Evolutionary conservation across 1,140 invertebrate genomes (phyloP).

Genomic region (Euura saliciscinereae): DNA sequence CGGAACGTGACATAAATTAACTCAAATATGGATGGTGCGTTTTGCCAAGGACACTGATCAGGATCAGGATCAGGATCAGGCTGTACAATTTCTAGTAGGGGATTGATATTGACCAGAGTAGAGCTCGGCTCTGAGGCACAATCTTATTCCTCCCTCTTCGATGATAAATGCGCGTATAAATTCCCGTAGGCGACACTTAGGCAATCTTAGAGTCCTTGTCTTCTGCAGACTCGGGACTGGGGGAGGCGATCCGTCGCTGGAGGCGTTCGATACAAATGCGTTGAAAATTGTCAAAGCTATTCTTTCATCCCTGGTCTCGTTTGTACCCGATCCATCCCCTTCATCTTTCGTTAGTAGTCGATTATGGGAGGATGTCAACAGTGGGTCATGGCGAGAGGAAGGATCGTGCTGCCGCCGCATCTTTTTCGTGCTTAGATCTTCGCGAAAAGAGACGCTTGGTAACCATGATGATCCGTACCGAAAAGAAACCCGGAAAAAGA

Average conservation of each 20-base stretch:
- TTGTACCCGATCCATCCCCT: background rate
- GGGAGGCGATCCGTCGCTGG: background rate
- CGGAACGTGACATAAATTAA: too few relatives aligned
- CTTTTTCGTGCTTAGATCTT: too few relatives aligned
- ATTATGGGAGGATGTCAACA: background rate
- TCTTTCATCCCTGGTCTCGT: background rate
- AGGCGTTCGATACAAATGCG: background rate
- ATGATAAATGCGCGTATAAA: background rate
- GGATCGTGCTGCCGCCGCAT: too few relatives aligned
- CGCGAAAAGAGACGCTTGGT: too few relatives aligned
- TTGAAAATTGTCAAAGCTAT: constrained; percentile 7
- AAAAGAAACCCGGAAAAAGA: background rate
- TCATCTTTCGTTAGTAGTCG: constrained; percentile 3
- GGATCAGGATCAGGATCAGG: too few relatives aligned
- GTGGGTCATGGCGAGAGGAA: background rate
- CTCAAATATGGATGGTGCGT: too few relatives aligned
- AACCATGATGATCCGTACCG: too few relatives aligned
- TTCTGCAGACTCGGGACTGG: too few relatives aligned
- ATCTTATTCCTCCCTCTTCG: background rate
- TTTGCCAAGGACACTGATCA: too few relatives aligned
- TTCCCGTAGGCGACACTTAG: background rate
- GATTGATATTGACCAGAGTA: too few relatives aligned
- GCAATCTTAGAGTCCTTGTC: background rate
- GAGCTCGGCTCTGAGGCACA: too few relatives aligned
- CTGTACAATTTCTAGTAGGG: too few relatives aligned